Evolutionary conservation across 92 coral and sea anemone species (phyloP), one percentile per base, ranked within the genome.

Genomic region (Ricordea florida): DNA sequence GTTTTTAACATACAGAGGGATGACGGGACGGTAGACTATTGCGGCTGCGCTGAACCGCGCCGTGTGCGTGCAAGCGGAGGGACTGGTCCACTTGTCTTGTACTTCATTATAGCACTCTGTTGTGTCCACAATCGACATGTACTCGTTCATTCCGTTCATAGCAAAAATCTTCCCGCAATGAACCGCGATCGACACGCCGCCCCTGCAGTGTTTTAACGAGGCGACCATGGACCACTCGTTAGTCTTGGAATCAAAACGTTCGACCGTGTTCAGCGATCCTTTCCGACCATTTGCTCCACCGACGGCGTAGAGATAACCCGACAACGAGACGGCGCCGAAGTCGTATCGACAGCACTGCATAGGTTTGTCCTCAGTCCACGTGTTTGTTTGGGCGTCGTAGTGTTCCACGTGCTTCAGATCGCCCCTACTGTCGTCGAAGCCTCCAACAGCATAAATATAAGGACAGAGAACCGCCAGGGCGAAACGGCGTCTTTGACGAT

Each of bases 231-330:
- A 76, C 99, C 99, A 96, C 15, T 67, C 81, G 36, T 89, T 79
- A 5, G 66, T 72, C 13, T 43, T 25, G 30, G 93, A 96, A 62
- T 92, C 83, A 66, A 81, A 96, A n/a, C 99, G 93, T 34, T 96
- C 99, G 4, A 96, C 99, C 29, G 96, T 85, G 67, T 81, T 83
- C 36, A 96, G 41, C 0, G 99, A 96, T 3, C 99, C 99, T 36
- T 88, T 61, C n/a, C 84, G 92, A 9, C 97, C 99, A 64, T 96
- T 96, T 0, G 97, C 99, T 0, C 99, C 99, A 4, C 99, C 99
- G 15, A 96, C 97, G 0, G 99, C 99, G 57, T 85, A 96, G 51
- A 96, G 83, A 40, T 64, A 96, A 10, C 96, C 97, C 1, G 97
- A 92, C 38, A 96, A 50, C 20, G 87, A 78, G 1, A 91, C 94